These are phyloP conservation scores for Drosophila robusta DNA, from an alignment of 2,888 invertebrate species.

Conservation along the genomic window DNA sequence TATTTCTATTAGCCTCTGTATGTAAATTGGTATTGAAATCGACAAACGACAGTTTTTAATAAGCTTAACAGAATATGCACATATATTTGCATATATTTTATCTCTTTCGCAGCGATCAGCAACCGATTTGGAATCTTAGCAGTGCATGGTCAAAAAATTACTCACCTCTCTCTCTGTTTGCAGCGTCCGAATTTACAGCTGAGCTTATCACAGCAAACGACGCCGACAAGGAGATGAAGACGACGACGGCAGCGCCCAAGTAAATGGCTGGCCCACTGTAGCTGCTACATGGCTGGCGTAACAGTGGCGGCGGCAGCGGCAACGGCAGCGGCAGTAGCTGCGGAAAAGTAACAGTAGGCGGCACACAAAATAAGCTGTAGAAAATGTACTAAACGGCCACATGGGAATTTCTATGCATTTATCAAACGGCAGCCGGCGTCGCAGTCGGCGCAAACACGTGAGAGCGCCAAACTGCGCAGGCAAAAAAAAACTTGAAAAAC, in stretches of 20 bases:
- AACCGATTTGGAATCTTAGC: constrained; percentile 10
- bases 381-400: constrained; percentile 72
- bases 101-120: constrained; percentile 24
- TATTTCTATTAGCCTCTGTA: too few relatives aligned
- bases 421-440: constrained; percentile 59
- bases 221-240: constrained; percentile 21
- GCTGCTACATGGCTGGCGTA: constrained; percentile 38
- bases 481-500: constrained; percentile 53
- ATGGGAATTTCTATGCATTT: constrained; percentile 76
- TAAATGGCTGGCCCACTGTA: constrained; percentile 41
- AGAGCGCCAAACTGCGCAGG: constrained; percentile 66
- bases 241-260: constrained; percentile 34
- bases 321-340: constrained; percentile 15
- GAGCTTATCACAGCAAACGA: constrained; percentile 46
- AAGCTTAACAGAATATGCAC: neutral
- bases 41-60: neutral
- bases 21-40: neutral
- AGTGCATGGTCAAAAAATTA: constrained; percentile 10
- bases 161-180: constrained; percentile 43
- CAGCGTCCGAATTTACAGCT: constrained; percentile 33
- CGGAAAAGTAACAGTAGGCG: constrained; percentile 51
- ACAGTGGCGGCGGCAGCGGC: constrained; percentile 9
- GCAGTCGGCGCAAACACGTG: constrained; percentile 66
- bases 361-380: constrained; percentile 56
- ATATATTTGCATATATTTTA: neutral